Evolutionary conservation across 2,888 invertebrate genomes (phyloP).

Genomic region (Melieria crassipennis): DNA sequence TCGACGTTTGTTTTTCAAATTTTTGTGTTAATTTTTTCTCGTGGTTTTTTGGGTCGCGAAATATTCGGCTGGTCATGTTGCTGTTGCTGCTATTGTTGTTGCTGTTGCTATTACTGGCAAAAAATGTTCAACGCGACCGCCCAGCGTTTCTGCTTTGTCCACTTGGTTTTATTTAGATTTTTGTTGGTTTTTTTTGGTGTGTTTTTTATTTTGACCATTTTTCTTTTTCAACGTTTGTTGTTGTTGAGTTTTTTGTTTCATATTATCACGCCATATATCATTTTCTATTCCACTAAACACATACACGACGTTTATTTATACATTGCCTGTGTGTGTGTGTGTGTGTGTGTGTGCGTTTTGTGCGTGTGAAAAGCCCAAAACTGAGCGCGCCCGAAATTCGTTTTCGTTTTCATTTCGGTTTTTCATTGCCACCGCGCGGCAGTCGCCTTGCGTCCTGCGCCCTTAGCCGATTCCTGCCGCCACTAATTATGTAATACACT

Average conservation of each 20-base stretch:
- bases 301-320: neutral
- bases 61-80: too few relatives aligned
- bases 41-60: neutral
- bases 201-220: slow-evolving; percentile 43
- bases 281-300: slow-evolving; percentile 42
- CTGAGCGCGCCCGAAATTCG: too few relatives aligned
- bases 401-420: too few relatives aligned
- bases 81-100: too few relatives aligned
- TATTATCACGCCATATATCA: slow-evolving; percentile 62
- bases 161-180: slow-evolving; percentile 12
- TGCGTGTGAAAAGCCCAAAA: too few relatives aligned
- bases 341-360: too few relatives aligned
- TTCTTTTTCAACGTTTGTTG: slow-evolving; percentile 52
- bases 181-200: slow-evolving; percentile 38
- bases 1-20: too few relatives aligned
- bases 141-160: slow-evolving; percentile 36
- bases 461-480: neutral
- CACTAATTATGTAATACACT: slow-evolving; percentile 22
- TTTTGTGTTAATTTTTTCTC: slow-evolving; percentile 10
- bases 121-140: too few relatives aligned
- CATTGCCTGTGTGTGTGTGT: too few relatives aligned
- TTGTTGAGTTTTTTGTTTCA: slow-evolving; percentile 50
- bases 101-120: too few relatives aligned
- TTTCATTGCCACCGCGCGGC: too few relatives aligned
- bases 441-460: neutral